Evolutionary conservation across 2,888 invertebrate genomes (phyloP), one percentile per base, ranked within the genome.

Genomic region (Bombylius discolor): DNA sequence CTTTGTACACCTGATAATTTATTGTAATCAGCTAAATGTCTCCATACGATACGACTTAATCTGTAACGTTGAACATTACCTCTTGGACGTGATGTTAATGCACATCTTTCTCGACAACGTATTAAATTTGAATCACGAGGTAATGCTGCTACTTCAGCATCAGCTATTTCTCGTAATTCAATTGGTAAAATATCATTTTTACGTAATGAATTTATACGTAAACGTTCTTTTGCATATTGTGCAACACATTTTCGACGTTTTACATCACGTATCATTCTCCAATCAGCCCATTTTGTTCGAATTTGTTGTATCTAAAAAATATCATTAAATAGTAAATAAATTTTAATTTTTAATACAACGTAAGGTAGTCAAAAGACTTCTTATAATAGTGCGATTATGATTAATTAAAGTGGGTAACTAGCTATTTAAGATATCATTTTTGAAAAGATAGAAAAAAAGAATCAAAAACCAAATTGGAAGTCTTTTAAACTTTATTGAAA

Each of bases 11-110:
- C 97, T 23, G 89, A 81, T 46, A 98, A 71, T 72, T 90, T 87
- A 73, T 96, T 97, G 72, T 96, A 88, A 77, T 99, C 98, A 0
- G 92, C 94, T 59, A 94, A 77, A 67, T 90, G 82, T 59, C 97
- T 81, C 80, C 90, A 99, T 6, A 92, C 82, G 61, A 96, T 89
- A 67, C 97, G 81, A 66, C 95, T 94, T 58, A 98, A 69, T 53
- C 94, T 81, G 85, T 90, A 98, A 55, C 85, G 81, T 51, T 77
- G 71, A 0, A 93, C 85, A 59, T 83, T 80, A 60, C 94, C 94
- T 59, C 89, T 77, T 1, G 88, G 83, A 62, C 95, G 82, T 44
- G 94, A 94, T 13, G 98, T 96, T 53, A 99, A 70, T 39, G 84
- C 85, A 74, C 98, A 99, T 66, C 97, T 82, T 52, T 81, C 80